Evolutionary conservation across 1,140 invertebrate species (phyloP).

Genomic region (Acromyrmex charruanus): DNA sequence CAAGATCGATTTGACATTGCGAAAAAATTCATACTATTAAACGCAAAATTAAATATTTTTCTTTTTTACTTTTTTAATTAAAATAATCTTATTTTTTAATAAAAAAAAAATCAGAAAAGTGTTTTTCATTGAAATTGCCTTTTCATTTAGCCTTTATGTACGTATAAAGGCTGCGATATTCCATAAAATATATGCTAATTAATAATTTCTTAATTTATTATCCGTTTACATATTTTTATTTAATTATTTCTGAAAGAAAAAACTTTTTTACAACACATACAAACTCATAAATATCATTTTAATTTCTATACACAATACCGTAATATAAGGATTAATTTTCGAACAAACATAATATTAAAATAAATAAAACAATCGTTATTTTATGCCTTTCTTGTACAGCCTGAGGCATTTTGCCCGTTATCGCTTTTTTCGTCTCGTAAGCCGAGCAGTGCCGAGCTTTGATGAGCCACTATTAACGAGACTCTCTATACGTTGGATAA

Average conservation of each 20-base stretch:
- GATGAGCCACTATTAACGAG: conserved; percentile 65
- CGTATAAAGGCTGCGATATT: not conserved
- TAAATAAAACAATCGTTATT: conserved; percentile 22
- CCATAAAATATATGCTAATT: not conserved
- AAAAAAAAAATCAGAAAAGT: not conserved
- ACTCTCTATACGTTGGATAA: conserved; percentile 64
- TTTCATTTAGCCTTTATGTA: conserved; percentile 1
- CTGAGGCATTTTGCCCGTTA: not conserved
- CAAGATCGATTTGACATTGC: not conserved
- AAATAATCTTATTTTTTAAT: conserved; percentile 19
- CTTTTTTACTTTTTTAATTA: conserved; percentile 8
- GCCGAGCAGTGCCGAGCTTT: conserved; percentile 25
- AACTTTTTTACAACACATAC: not conserved
- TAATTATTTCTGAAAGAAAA: not conserved
- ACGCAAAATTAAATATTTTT: conserved; percentile 4
- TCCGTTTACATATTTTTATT: not conserved
- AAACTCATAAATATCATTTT: not conserved
- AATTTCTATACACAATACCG: not conserved
- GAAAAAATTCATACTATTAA: conserved; percentile 8
- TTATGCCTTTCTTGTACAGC: not conserved
- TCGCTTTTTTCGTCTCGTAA: conserved; percentile 45
- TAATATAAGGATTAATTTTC: not conserved
- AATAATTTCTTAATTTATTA: conserved; percentile 4
- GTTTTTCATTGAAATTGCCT: conserved; percentile 32
- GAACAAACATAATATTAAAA: conserved; percentile 7